Evolutionary conservation across 2,888 invertebrate species (phyloP).

Genomic region (Eupithecia insigniata): DNA sequence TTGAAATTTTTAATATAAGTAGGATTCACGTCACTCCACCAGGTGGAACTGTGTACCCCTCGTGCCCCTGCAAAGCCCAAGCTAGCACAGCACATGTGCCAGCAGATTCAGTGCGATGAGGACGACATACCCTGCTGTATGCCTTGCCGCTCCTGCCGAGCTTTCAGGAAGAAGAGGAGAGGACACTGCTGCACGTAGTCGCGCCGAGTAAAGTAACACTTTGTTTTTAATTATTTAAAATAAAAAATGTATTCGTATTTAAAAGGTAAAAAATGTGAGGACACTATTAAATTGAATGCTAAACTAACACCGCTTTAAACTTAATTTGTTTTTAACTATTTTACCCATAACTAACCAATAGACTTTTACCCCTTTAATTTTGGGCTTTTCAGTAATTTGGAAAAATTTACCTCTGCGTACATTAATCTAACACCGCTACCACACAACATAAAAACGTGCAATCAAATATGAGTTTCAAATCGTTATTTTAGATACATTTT

Average conservation of each 20-base stretch:
- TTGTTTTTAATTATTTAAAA: neutral
- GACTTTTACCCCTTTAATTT: neutral
- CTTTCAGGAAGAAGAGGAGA: constrained; percentile 50
- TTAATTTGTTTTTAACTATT: neutral
- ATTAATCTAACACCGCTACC: no score
- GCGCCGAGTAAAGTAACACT: neutral
- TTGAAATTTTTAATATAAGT: no score
- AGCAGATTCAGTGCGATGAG: constrained; percentile 88
- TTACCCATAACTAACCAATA: neutral
- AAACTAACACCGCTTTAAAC: neutral
- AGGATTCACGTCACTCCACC: neutral
- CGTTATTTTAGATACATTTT: no score
- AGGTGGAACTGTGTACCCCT: constrained; percentile 90
- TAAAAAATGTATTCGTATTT: neutral
- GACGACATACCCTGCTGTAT: constrained; percentile 71
- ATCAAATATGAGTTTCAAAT: no score
- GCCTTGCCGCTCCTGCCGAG: constrained; percentile 64
- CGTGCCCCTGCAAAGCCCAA: constrained; percentile 85
- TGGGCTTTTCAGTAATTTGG: no score
- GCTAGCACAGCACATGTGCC: constrained; percentile 85
- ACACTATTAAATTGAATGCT: neutral
- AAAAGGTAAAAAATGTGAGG: neutral
- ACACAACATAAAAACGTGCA: no score
- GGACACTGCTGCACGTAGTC: constrained; percentile 52
- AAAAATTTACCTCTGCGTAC: no score